phyloP scores from a whole-genome alignment of 2,797 vertebrate genomes.

The Rhinatrema bivittatum region DNA sequence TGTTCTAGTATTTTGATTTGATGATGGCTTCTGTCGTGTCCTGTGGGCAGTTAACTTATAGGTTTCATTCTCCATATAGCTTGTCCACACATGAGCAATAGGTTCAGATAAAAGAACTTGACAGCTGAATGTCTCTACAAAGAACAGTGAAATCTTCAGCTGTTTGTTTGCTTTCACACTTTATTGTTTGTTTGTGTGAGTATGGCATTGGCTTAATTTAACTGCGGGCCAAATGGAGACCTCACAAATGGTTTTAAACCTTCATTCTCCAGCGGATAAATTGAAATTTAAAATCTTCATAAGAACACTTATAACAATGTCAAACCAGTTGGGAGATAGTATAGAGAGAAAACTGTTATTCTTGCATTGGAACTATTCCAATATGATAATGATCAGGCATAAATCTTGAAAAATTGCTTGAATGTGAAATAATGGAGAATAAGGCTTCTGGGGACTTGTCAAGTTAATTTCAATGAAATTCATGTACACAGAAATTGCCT shows the following conservation, averaged over 20 bases:
- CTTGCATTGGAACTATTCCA: too few species aligned
- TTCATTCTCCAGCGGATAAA: constrained; percentile 53
- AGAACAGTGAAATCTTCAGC: not conserved
- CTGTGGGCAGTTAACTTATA: not conserved
- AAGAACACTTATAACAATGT: too few species aligned
- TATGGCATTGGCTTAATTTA: not conserved
- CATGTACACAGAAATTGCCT: too few species aligned
- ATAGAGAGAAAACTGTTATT: too few species aligned
- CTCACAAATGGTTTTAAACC: constrained; percentile 16
- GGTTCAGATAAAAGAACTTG: not conserved
- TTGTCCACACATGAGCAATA: accelerated
- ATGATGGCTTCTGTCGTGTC: not conserved
- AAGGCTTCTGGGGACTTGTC: too few species aligned
- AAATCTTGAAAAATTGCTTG: too few species aligned
- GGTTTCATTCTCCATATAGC: not conserved
- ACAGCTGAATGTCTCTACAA: not conserved
- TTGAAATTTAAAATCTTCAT: constrained; percentile 39
- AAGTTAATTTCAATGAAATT: too few species aligned
- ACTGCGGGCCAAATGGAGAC: not conserved
- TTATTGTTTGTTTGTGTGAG: not conserved
- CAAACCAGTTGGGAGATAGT: too few species aligned
- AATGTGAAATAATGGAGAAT: too few species aligned
- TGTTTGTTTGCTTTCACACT: not conserved
- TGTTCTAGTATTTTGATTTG: not conserved
- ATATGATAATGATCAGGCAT: too few species aligned